Evolutionary conservation across 2,113 vertebrate species (phyloP).

Genomic region (Corydoras sp.): DNA sequence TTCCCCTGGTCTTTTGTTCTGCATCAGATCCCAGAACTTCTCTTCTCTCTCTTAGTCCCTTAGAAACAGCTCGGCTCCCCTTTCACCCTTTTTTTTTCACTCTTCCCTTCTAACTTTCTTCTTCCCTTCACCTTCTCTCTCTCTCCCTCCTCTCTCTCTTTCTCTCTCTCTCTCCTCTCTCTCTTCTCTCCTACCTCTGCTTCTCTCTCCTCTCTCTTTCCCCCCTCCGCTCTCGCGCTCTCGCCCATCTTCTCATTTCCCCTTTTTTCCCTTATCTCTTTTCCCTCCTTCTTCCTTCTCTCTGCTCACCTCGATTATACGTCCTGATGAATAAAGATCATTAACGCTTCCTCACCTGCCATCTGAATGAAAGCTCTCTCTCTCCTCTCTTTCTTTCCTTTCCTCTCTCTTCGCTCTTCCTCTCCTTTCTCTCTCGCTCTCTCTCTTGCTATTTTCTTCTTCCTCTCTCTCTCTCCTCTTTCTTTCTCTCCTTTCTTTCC

Average conservation of each 20-base stretch:
- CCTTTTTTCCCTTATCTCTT: background rate
- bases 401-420: too few species aligned
- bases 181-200: background rate
- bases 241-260: too few species aligned
- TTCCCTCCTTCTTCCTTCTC: conserved; percentile 5
- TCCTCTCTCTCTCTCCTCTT: too few species aligned
- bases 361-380: conserved; percentile 9
- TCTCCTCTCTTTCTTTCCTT: background rate
- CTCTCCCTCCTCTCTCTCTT: background rate
- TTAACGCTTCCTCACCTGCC: conserved; percentile 32
- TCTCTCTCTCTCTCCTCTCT: background rate
- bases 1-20: too few species aligned
- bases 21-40: too few species aligned
- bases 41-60: too few species aligned
- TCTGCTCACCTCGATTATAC: conserved; percentile 25
- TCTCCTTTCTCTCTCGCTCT: too few species aligned
- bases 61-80: too few species aligned
- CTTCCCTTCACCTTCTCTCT: background rate
- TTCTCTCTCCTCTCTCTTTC: background rate
- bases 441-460: too few species aligned
- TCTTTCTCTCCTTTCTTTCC: too few species aligned
- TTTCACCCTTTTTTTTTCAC: background rate
- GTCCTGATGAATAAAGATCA: conserved; percentile 39
- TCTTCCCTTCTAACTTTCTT: conserved; percentile 16
- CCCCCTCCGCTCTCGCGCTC: background rate